A percentile compares a stretch with the other conserved stretches of the same genome.
These are phyloP conservation scores for Poeciliopsis presidionis DNA, from an alignment of 2,797 vertebrate genomes.

Conservation along the genomic window DNA sequence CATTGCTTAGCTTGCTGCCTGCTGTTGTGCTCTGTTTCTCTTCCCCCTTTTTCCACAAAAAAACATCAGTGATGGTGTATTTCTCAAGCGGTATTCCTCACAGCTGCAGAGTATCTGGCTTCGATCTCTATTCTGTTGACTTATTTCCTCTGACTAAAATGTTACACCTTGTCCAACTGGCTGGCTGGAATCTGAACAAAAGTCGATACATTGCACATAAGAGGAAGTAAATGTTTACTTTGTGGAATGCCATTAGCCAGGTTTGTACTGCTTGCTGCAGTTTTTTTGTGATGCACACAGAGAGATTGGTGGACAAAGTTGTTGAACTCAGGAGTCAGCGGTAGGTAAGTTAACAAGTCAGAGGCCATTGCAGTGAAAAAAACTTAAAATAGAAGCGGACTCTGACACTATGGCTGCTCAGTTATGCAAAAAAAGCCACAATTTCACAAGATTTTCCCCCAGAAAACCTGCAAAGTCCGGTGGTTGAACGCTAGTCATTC, in stretches of 20 bases:
- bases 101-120: not conserved
- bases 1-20: not conserved
- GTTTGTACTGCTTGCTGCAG: not conserved
- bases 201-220: not conserved
- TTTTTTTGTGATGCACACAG: not conserved
- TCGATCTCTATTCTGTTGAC: not conserved
- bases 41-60: constrained; percentile 15
- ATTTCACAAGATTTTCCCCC: not conserved
- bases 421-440: not conserved
- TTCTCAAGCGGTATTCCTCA: not conserved
- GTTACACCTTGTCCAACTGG: not conserved
- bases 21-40: constrained; percentile 9
- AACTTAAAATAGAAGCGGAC: not conserved
- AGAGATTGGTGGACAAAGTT: not conserved
- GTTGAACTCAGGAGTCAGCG: not conserved
- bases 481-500: too few relatives aligned
- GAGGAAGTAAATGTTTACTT: not conserved
- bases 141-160: not conserved
- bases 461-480: too few relatives aligned
- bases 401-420: not conserved
- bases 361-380: not conserved
- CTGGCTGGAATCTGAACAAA: not conserved
- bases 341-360: not conserved
- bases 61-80: not conserved
- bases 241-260: not conserved